These are phyloP conservation scores for Hassar affinis DNA, from an alignment of 2,113 vertebrate genomes.

Conservation along the genomic window DNA sequence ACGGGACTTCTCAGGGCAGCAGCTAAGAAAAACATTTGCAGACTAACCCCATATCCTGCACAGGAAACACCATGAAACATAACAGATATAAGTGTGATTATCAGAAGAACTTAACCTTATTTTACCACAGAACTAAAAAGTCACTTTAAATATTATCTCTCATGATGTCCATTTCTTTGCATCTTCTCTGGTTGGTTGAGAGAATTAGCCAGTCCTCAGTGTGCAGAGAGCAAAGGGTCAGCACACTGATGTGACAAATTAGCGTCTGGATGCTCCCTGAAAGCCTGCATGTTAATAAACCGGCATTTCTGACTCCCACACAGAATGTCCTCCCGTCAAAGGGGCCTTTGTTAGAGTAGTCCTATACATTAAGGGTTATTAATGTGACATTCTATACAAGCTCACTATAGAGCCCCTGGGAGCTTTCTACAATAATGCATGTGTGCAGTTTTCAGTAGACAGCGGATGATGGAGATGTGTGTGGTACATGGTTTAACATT, in stretches of 20 bases:
- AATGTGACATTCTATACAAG: constrained; percentile 44
- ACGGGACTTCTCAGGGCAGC: constrained; percentile 11
- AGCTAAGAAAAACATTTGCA: constrained; percentile 21
- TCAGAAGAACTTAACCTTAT: constrained; percentile 16
- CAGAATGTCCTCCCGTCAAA: constrained; percentile 37
- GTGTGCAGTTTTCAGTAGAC: neutral
- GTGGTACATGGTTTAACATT: neutral
- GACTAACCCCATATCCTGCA: constrained; percentile 31
- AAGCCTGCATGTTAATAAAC: constrained; percentile 37
- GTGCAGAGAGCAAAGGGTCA: constrained; percentile 37
- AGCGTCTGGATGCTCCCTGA: constrained; percentile 41
- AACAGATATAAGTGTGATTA: constrained; percentile 33
- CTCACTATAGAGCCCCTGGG: constrained; percentile 16
- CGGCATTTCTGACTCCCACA: constrained; percentile 37
- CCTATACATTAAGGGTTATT: constrained; percentile 23
- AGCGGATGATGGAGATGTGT: neutral
- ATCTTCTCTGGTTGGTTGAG: constrained; percentile 25
- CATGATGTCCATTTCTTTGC: neutral
- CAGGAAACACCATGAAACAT: constrained; percentile 7
- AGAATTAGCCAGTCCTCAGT: constrained; percentile 18
- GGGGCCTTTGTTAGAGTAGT: constrained; percentile 36
- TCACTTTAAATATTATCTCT: neutral
- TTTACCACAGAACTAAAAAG: constrained; percentile 3
- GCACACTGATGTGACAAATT: constrained; percentile 49
- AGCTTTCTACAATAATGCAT: constrained; percentile 30